Base-by-base conservation (phyloP, 2,888 invertebrate species). In the Drosophila nigricruria region DNA sequence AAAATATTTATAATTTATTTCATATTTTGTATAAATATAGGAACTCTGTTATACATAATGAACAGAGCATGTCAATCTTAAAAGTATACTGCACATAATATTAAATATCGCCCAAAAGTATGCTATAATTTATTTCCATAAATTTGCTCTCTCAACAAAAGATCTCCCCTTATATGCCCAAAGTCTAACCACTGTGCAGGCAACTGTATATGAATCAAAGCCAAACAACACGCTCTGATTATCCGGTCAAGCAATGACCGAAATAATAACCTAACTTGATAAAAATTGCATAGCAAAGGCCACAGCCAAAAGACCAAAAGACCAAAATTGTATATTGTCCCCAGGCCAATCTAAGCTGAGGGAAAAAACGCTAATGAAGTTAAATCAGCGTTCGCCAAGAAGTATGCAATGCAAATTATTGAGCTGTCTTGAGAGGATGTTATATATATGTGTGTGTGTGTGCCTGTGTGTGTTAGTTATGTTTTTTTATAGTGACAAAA, bases 191-290 rank as follows among this genome's bases (percentile, higher is more conserved):
- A 76, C 79, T 73, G 79, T 76, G 52, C 40, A 25, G 14, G 23
- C 56, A 10, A 45, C 20, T 32, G 3, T 23, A 47, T 12, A 18
- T n/a, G 49, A 59, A 50, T 43, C 53, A 36, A 68, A 72, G 75
- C 66, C 79, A 73, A 50, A 66, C 56, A 65, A 65, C 59, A 65
- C 63, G 57, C 53, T 62, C 81, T 91, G 86, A 90, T 91, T 91
- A 90, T 90, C 88, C 91, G 90, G 91, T 85, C 91, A 91, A 79
- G 73, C 77, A 71, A 66, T 74, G 72, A 57, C 34, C 54, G 54
- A 73, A 58, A 73, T 59, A 58, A 70, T 64, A 50, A 77, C 64
- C 32, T 43, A 63, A 58, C 50, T 64, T 49, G 40, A 65, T 38
- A 50, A 67, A 72, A 78, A 78, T 71, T 78, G 71, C 78, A 74